Evolutionary conservation across 2,797 vertebrate genomes (phyloP), one percentile per base, ranked within the genome.

Genomic region (Pseudochaenichthys georgianus): DNA sequence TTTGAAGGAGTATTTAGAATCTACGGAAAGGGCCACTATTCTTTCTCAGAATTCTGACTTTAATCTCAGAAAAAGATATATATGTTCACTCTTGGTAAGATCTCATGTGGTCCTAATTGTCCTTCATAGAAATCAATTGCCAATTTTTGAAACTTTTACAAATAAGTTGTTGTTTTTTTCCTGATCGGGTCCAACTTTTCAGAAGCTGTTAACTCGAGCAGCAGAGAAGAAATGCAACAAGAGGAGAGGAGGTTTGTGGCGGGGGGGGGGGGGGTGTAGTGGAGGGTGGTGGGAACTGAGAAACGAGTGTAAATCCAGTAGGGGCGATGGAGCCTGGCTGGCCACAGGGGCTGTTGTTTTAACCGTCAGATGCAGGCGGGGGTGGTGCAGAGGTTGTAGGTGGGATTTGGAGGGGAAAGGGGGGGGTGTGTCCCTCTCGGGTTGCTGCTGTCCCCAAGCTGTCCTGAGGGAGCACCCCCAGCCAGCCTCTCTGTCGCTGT

Each of bases 401-500:
- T 77, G 73, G 59, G 82, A 77, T 80, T 54, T 70, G 66, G 64
- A 42, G 83, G 31, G n/a, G 38, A 31, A 60, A 31, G 80, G 46
- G 1, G 55, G 15, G 63, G 68, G 70, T 70, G 73, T 17, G 48
- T 78, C 80, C 84, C 85, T 93, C 90, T 93, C 90, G 50, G 87
- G 83, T 93, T 93, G 82, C 91, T 90, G 80, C 85, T 90, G 89
- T 92, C 88, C 89, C 89, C 85, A 77, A 85, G 62, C 70, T 73
- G 86, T 92, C 92, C 90, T 88, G 58, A 53, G 91, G 90, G 91
- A 93, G 84, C 78, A 77, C 69, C 67, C 63, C 70, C 67, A 67
- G 87, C 77, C 84, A 92, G 91, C 81, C 89, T 88, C 81, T 73
- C 86, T 92, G 90, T 90, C 84, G 88, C 93, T 91, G 90, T 90